Evolutionary conservation across 2,888 invertebrate genomes (phyloP), one percentile per base, ranked within the genome.

Genomic region (Phymatocera aterrima): DNA sequence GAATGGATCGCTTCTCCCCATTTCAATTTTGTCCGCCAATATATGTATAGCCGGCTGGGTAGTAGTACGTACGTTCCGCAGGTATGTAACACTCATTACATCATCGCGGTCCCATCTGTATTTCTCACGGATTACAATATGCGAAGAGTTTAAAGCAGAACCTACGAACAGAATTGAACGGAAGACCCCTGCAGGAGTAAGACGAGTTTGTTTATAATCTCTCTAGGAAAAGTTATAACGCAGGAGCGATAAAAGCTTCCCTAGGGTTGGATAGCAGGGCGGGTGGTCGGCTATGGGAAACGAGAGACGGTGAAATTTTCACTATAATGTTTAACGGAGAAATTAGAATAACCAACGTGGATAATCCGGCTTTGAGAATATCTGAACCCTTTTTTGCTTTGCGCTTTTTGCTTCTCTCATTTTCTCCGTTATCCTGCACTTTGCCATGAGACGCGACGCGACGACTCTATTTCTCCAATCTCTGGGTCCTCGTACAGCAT

Each of bases 281-380:
- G 37, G 8, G 40, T 40, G 4, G 40, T 40, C 40, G 40, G 40
- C 8, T 1, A 12, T 1, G n/a, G n/a, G 5, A n/a, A 51, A 5
- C 12, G 6, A 0, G 18, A 51, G n/a, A 34, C 8, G 34, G 34
- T 31, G 3, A 48, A 51, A 31, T 34, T 72, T 72, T 72, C 8
- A 18, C 48, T 34, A 72, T n/a, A n/a, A n/a, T 28, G 51, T 72
- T 72, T 34, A 48, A 72, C 48, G 31, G 72, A 6, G 57, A 75
- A 40, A 75, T 75, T 75, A 57, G 75, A 75, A 75, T 75, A 75
- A 75, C 75, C 60, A 57, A 75, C 75, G 43, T 12, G 37, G 24
- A 24, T 75, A 75, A 75, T 75, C 75, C 75, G 51, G 72, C 72
- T 72, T 72, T 28, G 10, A 8, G 34, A 51, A 34, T 34, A 31